Conservation (phyloP, 2,888 invertebrate genomes). For the Synergus laeviventris region DNA sequence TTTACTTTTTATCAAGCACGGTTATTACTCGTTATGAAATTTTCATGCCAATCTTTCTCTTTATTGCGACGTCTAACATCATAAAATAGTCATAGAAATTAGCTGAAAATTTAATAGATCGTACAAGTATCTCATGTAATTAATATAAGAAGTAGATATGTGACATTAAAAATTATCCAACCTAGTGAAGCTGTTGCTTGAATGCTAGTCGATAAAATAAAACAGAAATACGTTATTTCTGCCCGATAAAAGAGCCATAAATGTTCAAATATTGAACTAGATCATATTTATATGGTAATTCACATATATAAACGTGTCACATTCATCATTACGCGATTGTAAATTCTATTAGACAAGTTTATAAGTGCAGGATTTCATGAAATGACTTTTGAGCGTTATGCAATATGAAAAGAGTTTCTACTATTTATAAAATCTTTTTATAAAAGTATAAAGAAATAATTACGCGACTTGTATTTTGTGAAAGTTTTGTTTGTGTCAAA, state of each 20-base stretch:
- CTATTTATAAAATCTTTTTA: neutral
- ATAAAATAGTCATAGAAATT: neutral
- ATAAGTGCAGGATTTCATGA: conserved; percentile 9
- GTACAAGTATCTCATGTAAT: neutral
- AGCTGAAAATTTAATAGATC: conserved; percentile 9
- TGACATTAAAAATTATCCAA: conserved; percentile 2
- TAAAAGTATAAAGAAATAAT: neutral
- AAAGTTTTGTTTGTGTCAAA: neutral
- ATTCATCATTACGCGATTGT: conserved; percentile 14
- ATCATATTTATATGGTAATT: conserved; percentile 28
- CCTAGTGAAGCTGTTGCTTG: conserved; percentile 9
- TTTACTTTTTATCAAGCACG: neutral
- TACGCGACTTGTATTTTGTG: neutral
- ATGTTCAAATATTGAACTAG: conserved; percentile 27
- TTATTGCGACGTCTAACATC: conserved; percentile 2
- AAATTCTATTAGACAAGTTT: conserved; percentile 5
- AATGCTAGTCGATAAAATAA: conserved; percentile 25
- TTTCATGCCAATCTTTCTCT: neutral
- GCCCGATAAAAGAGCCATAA: conserved; percentile 4
- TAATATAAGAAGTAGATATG: conserved; percentile 9
- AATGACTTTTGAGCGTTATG: neutral
- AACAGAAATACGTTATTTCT: conserved; percentile 13
- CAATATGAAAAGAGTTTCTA: neutral
- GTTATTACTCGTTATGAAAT: neutral
- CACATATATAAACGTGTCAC: conserved; percentile 17